Evolutionary conservation across 1,140 invertebrate species (phyloP).

Genomic region (Aphelenchoides fujianensis): DNA sequence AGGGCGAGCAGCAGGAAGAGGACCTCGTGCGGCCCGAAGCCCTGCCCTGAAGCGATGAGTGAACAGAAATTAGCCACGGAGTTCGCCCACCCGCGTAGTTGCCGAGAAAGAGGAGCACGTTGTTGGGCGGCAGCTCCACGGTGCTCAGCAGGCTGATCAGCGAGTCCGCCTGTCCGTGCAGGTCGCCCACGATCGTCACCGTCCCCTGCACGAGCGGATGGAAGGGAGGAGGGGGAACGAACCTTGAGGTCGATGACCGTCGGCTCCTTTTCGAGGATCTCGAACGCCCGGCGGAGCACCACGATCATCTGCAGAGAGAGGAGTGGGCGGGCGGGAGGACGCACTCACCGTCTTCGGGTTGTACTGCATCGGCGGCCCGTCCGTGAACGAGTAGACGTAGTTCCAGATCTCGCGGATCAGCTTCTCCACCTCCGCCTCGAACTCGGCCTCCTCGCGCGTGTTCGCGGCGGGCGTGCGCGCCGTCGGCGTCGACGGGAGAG

Average conservation of each 20-base stretch:
- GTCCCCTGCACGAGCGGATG: constrained; percentile 10
- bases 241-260: constrained; percentile 23
- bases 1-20: constrained; percentile 24
- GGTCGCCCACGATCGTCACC: constrained; percentile 20
- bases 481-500: too few relatives aligned
- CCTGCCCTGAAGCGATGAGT: too few relatives aligned
- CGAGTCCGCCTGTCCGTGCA: constrained; percentile 25
- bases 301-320: not conserved
- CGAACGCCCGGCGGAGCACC: constrained; percentile 9
- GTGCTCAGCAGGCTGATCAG: constrained; percentile 17
- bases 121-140: constrained; percentile 7
- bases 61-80: too few relatives aligned
- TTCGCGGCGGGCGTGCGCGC: too few relatives aligned
- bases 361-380: not conserved
- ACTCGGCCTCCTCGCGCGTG: not conserved
- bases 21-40: constrained; percentile 22
- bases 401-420: constrained; percentile 26
- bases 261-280: constrained; percentile 13
- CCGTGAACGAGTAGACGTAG: constrained; percentile 17
- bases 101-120: constrained; percentile 19
- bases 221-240: not conserved
- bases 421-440: constrained; percentile 5
- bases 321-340: too few relatives aligned
- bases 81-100: constrained; percentile 21
- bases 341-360: not conserved